Percentiles rank a stretch among this genome's conserved stretches.
Conservation (phyloP, 2,888 invertebrate species). For the Pterostichus madidus region DNA sequence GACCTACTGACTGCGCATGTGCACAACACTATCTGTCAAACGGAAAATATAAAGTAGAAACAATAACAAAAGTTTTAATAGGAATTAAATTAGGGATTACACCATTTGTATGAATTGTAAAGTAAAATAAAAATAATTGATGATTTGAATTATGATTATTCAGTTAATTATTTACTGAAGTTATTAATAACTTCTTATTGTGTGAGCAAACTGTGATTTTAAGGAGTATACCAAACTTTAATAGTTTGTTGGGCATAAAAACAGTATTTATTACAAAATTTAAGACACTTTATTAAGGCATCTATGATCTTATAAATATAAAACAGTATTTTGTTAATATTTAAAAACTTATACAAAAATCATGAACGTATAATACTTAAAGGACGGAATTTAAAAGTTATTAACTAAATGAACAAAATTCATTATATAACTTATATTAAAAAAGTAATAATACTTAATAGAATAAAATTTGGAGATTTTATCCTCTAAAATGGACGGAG, state of each 20-base stretch:
- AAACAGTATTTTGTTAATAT: neutral
- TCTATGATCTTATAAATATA: constrained; percentile 25
- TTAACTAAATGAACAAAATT: neutral
- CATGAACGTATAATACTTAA: constrained; percentile 18
- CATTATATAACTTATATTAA: no score
- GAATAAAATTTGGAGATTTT: neutral
- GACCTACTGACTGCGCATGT: constrained; percentile 20
- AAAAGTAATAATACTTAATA: neutral
- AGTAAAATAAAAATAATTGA: no score
- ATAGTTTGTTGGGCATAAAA: no score
- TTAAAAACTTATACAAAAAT: constrained; percentile 20
- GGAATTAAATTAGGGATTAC: no score
- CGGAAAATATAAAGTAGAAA: neutral
- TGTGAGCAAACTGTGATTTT: no score
- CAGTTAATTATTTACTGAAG: no score
- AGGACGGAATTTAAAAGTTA: constrained; percentile 3
- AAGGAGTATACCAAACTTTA: no score
- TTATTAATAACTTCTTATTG: no score
- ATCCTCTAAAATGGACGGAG: constrained; percentile 2
- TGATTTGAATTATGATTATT: no score
- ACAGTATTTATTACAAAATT: neutral
- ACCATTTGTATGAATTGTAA: no score
- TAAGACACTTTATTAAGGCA: constrained; percentile 59
- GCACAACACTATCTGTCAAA: neutral
- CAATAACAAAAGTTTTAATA: constrained; percentile 15